Evolutionary conservation across 1,140 invertebrate genomes (phyloP).

Genomic region (Drosophila sturtevanti): DNA sequence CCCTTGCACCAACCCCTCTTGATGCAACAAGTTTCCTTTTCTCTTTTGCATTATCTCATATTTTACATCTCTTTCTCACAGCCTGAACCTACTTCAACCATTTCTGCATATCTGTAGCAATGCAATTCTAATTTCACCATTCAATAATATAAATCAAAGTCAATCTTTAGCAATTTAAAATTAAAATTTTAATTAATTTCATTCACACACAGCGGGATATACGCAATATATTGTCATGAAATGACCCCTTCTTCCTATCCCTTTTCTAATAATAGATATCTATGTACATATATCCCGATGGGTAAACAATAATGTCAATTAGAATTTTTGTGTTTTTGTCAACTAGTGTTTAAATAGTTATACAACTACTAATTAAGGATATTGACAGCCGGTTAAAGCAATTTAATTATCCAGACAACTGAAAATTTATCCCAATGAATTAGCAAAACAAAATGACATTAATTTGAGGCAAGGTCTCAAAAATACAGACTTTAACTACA

Average conservation of each 20-base stretch:
- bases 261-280: too few relatives aligned
- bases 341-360: background rate
- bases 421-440: background rate
- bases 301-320: background rate
- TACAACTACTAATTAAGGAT: background rate
- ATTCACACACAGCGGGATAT: background rate
- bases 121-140: background rate
- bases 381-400: background rate
- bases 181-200: background rate
- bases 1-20: background rate
- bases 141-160: background rate
- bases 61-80: background rate
- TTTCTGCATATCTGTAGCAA: background rate
- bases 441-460: background rate
- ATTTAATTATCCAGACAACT: background rate
- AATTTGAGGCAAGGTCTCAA: too few relatives aligned
- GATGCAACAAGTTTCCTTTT: conserved; percentile 49
- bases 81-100: background rate
- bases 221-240: background rate
- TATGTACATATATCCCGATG: too few relatives aligned
- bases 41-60: conserved; percentile 7
- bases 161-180: background rate
- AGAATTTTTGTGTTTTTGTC: background rate
- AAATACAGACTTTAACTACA: too few relatives aligned
- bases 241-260: too few relatives aligned